Base-by-base conservation (phyloP, 2,113 vertebrate species). In the Podarcis muralis region DNA sequence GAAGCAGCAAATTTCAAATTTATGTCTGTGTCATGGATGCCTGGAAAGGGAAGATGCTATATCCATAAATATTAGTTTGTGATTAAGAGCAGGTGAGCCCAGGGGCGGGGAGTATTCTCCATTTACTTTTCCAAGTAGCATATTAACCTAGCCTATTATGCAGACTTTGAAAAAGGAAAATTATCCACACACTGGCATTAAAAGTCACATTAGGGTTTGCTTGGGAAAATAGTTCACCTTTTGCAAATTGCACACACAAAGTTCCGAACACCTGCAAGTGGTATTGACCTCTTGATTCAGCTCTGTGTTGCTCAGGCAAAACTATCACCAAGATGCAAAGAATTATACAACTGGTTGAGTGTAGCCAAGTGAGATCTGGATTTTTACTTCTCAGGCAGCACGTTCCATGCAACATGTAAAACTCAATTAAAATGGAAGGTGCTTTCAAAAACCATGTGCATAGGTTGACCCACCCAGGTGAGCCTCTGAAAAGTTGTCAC, bases 81-180 rank as follows among this genome's bases (percentile, higher is more conserved):
- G 85, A 81, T 89, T 87, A 93, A 91, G 77, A 93, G 83, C 43
- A 90, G 48, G 43, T 77, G 37, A 62, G n/a, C 43, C 92, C 92
- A 16, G 53, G 84, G 40, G 78, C 6, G 22, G 30, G 20, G 91
- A 81, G 82, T 48, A 68, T 25, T 74, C 8, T 92, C 69, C 88
- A 87, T 90, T 93, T 93, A 78, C 57, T 78, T 65, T 65, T 66
- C 35, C 62, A 40, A 37, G 11, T 6, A 53, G 27, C n/a, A 43
- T 57, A 74, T 74, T 84, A 48, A 71, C 27, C 9, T 7, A 83
- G 16, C 16, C 30, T 57, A 25, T 74, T 74, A 20, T 57, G 23
- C 11, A 18, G 4, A 20, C 68, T 84, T 83, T 43, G 8, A 22
- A 20, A 57, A 84, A 74, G 22, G 16, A 35, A 22, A 74, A 81